phyloP scores from a whole-genome alignment of 2,113 vertebrate species.

The Crotalus helleri region DNA sequence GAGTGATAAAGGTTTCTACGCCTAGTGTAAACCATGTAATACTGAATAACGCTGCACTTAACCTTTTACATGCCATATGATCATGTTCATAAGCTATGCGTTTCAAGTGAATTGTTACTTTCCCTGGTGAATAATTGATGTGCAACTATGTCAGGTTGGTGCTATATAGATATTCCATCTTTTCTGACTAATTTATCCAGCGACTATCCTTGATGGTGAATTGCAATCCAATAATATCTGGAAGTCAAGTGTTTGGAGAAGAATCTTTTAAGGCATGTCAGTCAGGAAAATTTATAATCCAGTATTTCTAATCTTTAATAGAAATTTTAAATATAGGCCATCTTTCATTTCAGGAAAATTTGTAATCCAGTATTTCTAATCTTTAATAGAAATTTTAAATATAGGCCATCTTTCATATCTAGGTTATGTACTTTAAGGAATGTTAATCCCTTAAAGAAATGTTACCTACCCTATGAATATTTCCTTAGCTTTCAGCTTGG shows the following conservation, averaged over 20 bases:
- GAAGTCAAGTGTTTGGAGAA: not conserved
- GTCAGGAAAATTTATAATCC: not conserved
- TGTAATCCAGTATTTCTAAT: not conserved
- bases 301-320: not conserved
- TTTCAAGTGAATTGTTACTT: not conserved
- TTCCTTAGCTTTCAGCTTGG: not conserved
- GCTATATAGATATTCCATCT: not conserved
- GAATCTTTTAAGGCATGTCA: not conserved
- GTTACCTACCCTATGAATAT: not conserved
- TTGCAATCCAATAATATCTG: not conserved
- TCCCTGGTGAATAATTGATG: not conserved
- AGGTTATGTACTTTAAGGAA: not conserved
- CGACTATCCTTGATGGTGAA: not conserved
- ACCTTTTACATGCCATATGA: not conserved
- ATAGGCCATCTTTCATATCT: not conserved
- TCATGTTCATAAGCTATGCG: not conserved
- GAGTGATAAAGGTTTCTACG: not conserved
- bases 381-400: not conserved
- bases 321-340: not conserved
- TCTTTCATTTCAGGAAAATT: not conserved
- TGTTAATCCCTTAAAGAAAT: not conserved
- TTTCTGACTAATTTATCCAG: not conserved
- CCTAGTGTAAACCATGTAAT: not conserved
- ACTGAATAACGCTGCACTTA: not conserved
- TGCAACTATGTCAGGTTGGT: not conserved